Evolutionary conservation across 1,140 invertebrate genomes (phyloP), one percentile per base, ranked within the genome.

Genomic region (Eciton burchellii): DNA sequence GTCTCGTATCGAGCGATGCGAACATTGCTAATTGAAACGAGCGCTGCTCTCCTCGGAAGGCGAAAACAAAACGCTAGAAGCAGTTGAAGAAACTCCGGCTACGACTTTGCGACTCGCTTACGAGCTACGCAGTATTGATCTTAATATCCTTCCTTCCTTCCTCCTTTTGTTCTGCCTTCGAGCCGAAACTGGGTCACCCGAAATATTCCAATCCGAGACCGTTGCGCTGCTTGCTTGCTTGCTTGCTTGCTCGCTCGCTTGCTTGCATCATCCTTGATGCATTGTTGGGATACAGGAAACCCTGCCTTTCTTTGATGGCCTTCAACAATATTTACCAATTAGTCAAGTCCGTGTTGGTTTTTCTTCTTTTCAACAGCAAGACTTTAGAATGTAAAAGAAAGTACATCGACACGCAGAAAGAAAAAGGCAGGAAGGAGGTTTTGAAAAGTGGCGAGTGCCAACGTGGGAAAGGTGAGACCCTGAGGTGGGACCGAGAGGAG

Each of bases 381-480:
- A 52, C 1, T 26, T 19, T 11, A 26, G 0, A 21, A 41, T 29
- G 5, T 14, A 41, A 65, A 62, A 47, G 47, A 56, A 65, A 49
- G 35, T 35, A 6, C 6, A 35, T 35, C 24, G 62, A 35, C 12
- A 29, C 66, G 41, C 43, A 62, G 62, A 45, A 66, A 26, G 26
- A 43, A 60, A n/a, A 16, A 16, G 24, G 21, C n/a, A 62, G 45
- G 62, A 47, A 63, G 65, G 29, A 29, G 59, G 21, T 57, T 45
- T 56, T 9, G 59, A 87, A 71, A 73, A 57, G 45, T 86, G 81
- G 65, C 72, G 85, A 56, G 72, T 76, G 82, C 66, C 54, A 90
- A 89, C 89, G 90, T 91, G 90, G 89, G 90, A 91, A 90, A 91
- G 72, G 84, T 59, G 81, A 73, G 71, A 59, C 56, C 62, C 72